Evolutionary conservation across 2,888 invertebrate species (phyloP), one percentile per base, ranked within the genome.

Genomic region (Baronia brevicornis): DNA sequence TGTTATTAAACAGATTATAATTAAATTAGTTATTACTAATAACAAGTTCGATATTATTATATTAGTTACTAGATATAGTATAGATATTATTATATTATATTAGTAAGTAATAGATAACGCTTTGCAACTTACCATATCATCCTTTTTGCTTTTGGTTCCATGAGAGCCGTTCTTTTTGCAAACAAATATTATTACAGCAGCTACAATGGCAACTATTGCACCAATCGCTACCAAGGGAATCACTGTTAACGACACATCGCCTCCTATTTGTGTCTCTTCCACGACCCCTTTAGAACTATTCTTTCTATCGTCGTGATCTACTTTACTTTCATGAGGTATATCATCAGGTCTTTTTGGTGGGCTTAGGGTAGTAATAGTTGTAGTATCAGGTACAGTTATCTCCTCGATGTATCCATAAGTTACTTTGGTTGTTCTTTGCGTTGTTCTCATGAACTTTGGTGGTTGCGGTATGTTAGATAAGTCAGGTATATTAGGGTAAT

Each of bases 181-280:
- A 45, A 92, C 89, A 33, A 92, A 86, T 50, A 91, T 86, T 7
- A 89, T 87, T 1, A 91, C 87, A 23, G 87, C 85, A 9, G 89
- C 90, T 2, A 90, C 88, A 9, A 90, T 87, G 2, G 91, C 67
- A 36, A 93, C 88, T 26, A 94, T 78, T 2, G 86, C 89, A 48
- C 89, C 89, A 26, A 93, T 88, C 5, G 90, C 89, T 11, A 90
- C 82, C 27, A 93, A 77, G 1, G 93, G 91, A 48, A 93, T 87
- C 27, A 93, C 73, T 22, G 92, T 90, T 19, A 54, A 22, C 21
- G 90, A 82, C 23, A 90, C 68, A 43, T 89, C 88, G 29, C 73
- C 78, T 6, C 34, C 44, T 10, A 45, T 62, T 1, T 68, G 61
- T 6, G 78, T 55, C 41, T 78, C 75, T 3, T 84, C 72, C 17